Conservation (phyloP, 2,888 invertebrate genomes). For the Leptinotarsa juncta region DNA sequence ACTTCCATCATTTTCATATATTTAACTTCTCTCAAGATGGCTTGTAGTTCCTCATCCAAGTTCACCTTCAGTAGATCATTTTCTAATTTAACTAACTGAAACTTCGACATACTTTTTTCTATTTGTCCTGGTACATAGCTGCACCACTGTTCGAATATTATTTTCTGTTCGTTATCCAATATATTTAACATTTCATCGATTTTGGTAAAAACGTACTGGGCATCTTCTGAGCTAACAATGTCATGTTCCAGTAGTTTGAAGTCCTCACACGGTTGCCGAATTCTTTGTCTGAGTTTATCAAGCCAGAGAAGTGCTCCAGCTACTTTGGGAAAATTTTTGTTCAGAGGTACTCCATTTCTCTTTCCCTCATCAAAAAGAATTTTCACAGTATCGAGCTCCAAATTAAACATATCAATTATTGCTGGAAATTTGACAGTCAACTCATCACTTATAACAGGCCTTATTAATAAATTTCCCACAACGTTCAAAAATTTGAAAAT, state of each 20-base stretch:
- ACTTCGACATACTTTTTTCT: conserved; percentile 71
- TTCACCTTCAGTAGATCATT: conserved; percentile 70
- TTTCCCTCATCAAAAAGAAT: conserved; percentile 72
- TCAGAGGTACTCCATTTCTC: conserved; percentile 69
- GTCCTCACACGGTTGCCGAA: conserved; percentile 72
- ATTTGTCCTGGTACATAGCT: conserved; percentile 75
- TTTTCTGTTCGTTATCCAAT: conserved; percentile 73
- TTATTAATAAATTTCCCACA: conserved; percentile 76
- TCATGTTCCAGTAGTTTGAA: conserved; percentile 76
- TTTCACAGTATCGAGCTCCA: conserved; percentile 76
- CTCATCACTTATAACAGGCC: conserved; percentile 80
- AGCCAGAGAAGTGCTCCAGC: conserved; percentile 79
- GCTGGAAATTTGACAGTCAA: conserved; percentile 75
- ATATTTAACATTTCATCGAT: conserved; percentile 76
- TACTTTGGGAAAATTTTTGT: conserved; percentile 80
- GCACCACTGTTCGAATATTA: conserved; percentile 78
- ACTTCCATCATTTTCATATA: conserved; percentile 71
- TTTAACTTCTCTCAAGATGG: conserved; percentile 83
- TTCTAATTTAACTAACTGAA: conserved; percentile 70
- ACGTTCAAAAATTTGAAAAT: conserved; percentile 70
- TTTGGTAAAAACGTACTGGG: conserved; percentile 69
- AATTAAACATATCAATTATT: conserved; percentile 75
- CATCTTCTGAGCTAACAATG: conserved; percentile 71
- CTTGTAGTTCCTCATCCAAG: conserved; percentile 77
- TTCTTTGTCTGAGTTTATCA: conserved; percentile 73